Base-by-base conservation (phyloP, 1,140 invertebrate species). In the Drosophila navojoa region DNA sequence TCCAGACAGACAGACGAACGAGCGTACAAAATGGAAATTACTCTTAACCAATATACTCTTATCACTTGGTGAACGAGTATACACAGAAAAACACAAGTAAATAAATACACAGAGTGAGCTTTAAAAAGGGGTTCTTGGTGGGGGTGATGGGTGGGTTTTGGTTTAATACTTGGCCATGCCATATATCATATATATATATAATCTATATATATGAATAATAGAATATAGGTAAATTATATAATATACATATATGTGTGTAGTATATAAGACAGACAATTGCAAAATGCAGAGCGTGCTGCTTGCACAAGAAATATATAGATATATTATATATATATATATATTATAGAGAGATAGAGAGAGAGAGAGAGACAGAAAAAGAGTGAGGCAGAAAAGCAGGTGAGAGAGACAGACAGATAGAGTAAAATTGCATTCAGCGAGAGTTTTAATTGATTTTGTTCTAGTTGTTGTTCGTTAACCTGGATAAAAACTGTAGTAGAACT, bases 401-500 rank as follows among this genome's bases (percentile, higher is more conserved):
- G 15, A 25, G 10, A 79, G 59, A 32, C 32, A 81, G 54, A 76
- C 52, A 75, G 40, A 76, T 38, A 38, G 32, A 55, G 54, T 71
- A 25, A 58, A 54, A 16, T 32, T 49, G 42, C 60, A 38, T 62
- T 62, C 29, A 16, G 45, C 40, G 40, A 71, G 62, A 76, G 75
- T 72, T 78, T 42, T 73, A 42, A 4, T 74, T 60, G 19, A 22
- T 22, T 22, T 22, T 22, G 19, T 22, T 22, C 19, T 73, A 71
- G 45, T 49, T 22, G 16, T 19, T 49, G 40, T 70, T 86, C 66
- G 75, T 82, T 90, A 93, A 97, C 96, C 96, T 97, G 98, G 97
- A 94, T 98, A 98, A 94, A 98, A 98, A 93, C 97, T 97, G 95
- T 98, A 98, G 96, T 98, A 99, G 95, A 99, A 99, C 93, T 98